A percentile compares a stretch with the other conserved stretches of the same genome.
These are phyloP conservation scores for Colossoma macropomum DNA, from an alignment of 2,113 vertebrate species.

Conservation along the genomic window DNA sequence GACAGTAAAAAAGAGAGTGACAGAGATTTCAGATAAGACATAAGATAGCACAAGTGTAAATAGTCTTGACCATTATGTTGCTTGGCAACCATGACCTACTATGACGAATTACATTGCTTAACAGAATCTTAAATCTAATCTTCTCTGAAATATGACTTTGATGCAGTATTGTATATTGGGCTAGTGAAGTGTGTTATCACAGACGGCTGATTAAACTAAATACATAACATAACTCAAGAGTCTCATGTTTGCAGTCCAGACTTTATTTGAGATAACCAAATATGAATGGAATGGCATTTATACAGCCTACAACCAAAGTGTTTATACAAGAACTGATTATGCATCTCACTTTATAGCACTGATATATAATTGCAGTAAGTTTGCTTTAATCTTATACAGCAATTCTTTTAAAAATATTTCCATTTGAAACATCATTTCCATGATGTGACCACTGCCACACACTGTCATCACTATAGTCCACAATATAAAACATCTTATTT, in stretches of 20 bases:
- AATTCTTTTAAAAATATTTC: too few relatives aligned
- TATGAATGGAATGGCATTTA: neutral
- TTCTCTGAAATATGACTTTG: too few relatives aligned
- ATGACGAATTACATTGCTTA: neutral
- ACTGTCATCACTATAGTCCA: too few relatives aligned
- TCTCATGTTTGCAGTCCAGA: neutral
- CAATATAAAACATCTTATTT: too few relatives aligned
- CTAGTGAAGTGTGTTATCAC: too few relatives aligned
- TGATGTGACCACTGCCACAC: too few relatives aligned
- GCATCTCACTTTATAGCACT: neutral
- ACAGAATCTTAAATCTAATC: neutral
- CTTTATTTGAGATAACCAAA: conserved; percentile 7
- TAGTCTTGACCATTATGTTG: neutral
- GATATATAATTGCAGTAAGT: neutral
- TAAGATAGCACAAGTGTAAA: neutral
- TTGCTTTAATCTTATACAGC: too few relatives aligned
- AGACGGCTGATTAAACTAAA: neutral
- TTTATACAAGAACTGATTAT: neutral
- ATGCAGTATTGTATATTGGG: too few relatives aligned
- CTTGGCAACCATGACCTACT: neutral
- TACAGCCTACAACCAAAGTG: neutral
- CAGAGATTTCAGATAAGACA: neutral
- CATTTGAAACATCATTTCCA: too few relatives aligned
- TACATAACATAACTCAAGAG: neutral
- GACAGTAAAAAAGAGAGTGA: neutral